A percentile compares a stretch with the other conserved stretches of the same genome.
Conservation (phyloP, 2,113 vertebrate genomes). For the Pomatostomus ruficeps region DNA sequence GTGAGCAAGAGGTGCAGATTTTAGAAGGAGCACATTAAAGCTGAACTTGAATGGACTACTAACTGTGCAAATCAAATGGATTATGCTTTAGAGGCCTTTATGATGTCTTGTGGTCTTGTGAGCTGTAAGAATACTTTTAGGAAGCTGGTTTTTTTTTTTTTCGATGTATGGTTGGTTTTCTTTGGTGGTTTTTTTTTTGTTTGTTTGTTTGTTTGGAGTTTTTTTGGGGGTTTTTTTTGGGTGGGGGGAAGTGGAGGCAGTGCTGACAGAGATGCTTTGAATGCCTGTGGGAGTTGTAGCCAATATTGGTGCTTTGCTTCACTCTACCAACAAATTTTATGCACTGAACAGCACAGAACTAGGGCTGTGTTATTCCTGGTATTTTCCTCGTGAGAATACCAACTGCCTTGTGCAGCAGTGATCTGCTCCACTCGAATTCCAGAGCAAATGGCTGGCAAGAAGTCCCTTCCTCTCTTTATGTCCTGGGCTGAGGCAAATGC, state of each 20-base stretch:
- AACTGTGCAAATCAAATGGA: background rate
- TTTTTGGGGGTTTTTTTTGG: no score
- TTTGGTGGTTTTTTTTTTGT: background rate
- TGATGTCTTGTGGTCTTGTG: background rate
- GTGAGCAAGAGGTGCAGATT: background rate
- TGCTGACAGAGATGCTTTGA: background rate
- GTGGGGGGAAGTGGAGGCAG: rapidly evolving
- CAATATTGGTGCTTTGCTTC: background rate
- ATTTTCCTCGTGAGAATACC: background rate
- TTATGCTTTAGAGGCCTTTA: background rate
- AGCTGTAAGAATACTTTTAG: background rate
- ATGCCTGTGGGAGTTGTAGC: background rate
- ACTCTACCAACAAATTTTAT: background rate
- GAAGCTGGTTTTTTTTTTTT: background rate
- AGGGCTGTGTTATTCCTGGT: background rate
- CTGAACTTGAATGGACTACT: background rate
- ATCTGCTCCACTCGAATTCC: background rate
- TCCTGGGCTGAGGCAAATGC: background rate
- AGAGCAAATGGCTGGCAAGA: background rate
- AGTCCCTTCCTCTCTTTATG: background rate
- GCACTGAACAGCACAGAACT: background rate
- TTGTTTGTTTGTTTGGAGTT: no score
- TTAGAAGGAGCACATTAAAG: background rate
- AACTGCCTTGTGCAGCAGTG: background rate
- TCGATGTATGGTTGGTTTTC: background rate